Evolutionary conservation across 37 sponge, comb jelly and placozoan genomes (phyloP), one percentile per base, ranked within the genome.

Genomic region (Bolinopsis microptera): DNA sequence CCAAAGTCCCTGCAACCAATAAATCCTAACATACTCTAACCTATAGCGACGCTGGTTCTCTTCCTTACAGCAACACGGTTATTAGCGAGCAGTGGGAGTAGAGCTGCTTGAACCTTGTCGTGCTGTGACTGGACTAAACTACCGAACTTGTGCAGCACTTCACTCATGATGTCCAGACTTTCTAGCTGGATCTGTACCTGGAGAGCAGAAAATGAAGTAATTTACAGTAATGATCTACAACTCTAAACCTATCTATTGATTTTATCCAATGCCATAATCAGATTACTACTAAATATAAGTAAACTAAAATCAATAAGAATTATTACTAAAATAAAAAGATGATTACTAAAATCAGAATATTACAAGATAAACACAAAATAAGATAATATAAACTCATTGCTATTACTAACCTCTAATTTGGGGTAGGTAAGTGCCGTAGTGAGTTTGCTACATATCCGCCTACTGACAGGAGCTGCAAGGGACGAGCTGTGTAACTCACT

Each of bases 141-240:
- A 0, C 94, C 92, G 28, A 95, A 96, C 40, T 95, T 93, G 32
- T 93, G 94, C 22, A 98, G 94, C 38, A 98, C 94, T 32, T 98
- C 99, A 48, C 96, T 95, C 32, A 97, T 74, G 48, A 98, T 97
- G 94, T 98, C 99, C 93, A 98, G 83, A 38, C 95, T 93, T 93
- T 98, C 99, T 35, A 98, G 93, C 48, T 97, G 95, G 0, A 98
- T 96, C 28, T 86, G 90, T 39, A 86, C 90, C 90, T 86, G 90
- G 61, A 22, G 68, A 22, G 68, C 13, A 21, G 68, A 67, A n/a
- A n/a, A n/a, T n/a, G n/a, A n/a, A n/a, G n/a, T n/a, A n/a, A n/a
- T n/a, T n/a, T n/a, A n/a, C n/a, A n/a, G n/a, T n/a, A n/a, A n/a
- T n/a, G n/a, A n/a, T n/a, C n/a, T n/a, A n/a, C n/a, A n/a, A n/a